These are phyloP conservation scores for Apogon talboti DNA, from an alignment of 2,797 vertebrate species.

Conservation along the genomic window DNA sequence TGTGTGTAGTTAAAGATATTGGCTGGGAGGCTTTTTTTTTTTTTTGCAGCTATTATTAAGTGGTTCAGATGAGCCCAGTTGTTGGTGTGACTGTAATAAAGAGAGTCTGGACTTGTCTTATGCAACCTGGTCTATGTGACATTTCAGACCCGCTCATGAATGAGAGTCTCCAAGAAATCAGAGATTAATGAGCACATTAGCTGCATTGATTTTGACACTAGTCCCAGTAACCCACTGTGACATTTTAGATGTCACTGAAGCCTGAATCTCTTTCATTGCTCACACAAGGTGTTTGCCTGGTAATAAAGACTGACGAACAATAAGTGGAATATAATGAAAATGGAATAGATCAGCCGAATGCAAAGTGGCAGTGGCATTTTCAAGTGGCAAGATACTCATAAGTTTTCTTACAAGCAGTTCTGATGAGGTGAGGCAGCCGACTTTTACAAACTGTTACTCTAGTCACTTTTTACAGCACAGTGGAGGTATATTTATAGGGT, in stretches of 20 bases:
- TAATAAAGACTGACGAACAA: background rate
- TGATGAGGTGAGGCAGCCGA: background rate
- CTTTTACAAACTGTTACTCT: too few relatives aligned
- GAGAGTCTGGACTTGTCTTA: conserved; percentile 21
- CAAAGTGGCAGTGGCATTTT: background rate
- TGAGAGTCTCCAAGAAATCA: conserved; percentile 25
- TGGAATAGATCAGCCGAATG: background rate
- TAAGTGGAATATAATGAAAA: background rate
- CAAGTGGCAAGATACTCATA: too few relatives aligned
- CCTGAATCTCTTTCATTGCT: background rate
- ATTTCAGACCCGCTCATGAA: conserved; percentile 22
- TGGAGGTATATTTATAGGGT: too few relatives aligned
- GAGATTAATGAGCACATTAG: conserved; percentile 47
- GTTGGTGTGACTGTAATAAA: background rate
- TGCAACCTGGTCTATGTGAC: conserved; percentile 23
- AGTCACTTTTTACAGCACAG: too few relatives aligned
- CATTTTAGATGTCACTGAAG: conserved; percentile 11
- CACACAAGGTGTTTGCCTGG: background rate
- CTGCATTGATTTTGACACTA: conserved; percentile 25
- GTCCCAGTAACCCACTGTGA: conserved; percentile 25
- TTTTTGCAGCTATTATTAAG: background rate
- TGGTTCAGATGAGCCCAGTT: background rate
- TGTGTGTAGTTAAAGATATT: background rate
- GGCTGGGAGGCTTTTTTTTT: background rate
- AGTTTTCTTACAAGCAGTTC: too few relatives aligned